Conservation (phyloP, 2,113 vertebrate genomes). For the Galemys pyrenaicus region DNA sequence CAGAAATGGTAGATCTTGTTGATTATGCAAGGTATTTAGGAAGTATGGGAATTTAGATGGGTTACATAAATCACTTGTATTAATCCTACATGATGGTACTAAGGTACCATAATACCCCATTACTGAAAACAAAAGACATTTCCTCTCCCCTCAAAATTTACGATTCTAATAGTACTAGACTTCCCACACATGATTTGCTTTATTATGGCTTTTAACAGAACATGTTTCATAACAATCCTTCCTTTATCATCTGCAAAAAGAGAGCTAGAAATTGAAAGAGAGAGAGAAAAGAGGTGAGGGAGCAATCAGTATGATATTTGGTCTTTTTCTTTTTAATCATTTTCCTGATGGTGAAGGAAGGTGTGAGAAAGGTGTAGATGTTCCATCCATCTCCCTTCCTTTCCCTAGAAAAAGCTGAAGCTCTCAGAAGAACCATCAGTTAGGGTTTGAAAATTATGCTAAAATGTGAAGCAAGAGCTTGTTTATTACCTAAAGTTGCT, state of each 20-base stretch:
- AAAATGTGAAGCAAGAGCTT: not conserved
- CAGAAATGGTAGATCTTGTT: not conserved
- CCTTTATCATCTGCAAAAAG: not conserved
- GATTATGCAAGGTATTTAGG: not conserved
- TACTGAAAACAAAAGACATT: not conserved
- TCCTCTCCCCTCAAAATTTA: not conserved
- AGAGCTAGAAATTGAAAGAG: not conserved
- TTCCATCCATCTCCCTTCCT: not conserved
- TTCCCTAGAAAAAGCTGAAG: not conserved
- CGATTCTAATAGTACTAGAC: not conserved
- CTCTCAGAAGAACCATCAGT: not conserved
- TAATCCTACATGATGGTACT: not conserved
- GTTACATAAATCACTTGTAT: not conserved
- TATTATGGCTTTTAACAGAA: not conserved
- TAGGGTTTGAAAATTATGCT: not conserved
- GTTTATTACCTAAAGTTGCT: not conserved
- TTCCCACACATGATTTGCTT: not conserved
- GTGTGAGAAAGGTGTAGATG: not conserved
- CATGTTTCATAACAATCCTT: not conserved
- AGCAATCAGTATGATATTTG: not conserved
- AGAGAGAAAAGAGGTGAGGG: not conserved
- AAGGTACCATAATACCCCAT: not conserved
- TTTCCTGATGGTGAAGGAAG: not conserved
- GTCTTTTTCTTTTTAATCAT: constrained; percentile 25
- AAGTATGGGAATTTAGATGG: not conserved